These are phyloP conservation scores for Philopedon plagiatum DNA, from an alignment of 2,888 invertebrate genomes.

Conservation along the genomic window DNA sequence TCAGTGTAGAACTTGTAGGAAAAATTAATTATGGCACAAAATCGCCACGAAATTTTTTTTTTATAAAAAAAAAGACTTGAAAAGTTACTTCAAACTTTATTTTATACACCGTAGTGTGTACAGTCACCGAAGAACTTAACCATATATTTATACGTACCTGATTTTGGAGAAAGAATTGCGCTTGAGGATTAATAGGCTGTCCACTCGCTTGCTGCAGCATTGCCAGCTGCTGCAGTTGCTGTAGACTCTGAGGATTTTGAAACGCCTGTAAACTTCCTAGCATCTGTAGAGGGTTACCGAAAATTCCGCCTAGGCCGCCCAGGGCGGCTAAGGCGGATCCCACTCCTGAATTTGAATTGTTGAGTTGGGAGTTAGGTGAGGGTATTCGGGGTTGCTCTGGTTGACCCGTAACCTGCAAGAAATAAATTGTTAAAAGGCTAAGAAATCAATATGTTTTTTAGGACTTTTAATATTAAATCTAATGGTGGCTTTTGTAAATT, in stretches of 20 bases:
- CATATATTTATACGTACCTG: slow-evolving; percentile 71
- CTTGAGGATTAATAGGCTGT: slow-evolving; percentile 70
- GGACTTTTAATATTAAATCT: no score
- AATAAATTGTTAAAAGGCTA: no score
- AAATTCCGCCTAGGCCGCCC: slow-evolving; percentile 66
- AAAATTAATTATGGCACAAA: no score
- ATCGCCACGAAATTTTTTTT: no score
- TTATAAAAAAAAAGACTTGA: no score
- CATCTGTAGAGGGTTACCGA: slow-evolving; percentile 67
- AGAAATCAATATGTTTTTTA: no score
- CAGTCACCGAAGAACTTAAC: background rate
- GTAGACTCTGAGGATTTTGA: slow-evolving; percentile 76
- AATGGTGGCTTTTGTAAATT: no score
- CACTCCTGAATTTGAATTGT: slow-evolving; percentile 66
- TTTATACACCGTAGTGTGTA: no score
- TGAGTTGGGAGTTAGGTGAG: slow-evolving; percentile 66
- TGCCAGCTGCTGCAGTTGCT: slow-evolving; percentile 78
- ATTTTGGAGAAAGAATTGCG: slow-evolving; percentile 84
- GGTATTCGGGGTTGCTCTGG: slow-evolving; percentile 63
- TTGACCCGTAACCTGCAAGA: slow-evolving; percentile 65
- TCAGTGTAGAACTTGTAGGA: no score
- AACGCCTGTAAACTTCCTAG: slow-evolving; percentile 70
- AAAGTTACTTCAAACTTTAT: no score
- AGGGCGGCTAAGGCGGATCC: slow-evolving; percentile 70
- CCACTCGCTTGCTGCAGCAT: slow-evolving; percentile 70